Percentiles rank a stretch among this genome's conserved stretches.
Conservation (phyloP, 2,888 invertebrate species). For the Melolontha melolontha region DNA sequence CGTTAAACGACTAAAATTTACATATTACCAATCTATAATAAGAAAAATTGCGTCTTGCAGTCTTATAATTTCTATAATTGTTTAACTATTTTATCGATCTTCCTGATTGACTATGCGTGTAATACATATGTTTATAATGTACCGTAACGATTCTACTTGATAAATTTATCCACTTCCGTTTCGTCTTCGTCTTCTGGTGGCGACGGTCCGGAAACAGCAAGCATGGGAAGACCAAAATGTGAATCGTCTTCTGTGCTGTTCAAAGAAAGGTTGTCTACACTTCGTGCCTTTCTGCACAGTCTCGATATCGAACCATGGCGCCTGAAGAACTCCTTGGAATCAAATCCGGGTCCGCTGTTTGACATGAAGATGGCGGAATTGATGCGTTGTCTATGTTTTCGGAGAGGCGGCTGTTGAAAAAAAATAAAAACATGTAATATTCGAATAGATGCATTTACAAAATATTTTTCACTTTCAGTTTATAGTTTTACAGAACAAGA, state of each 20-base stretch:
- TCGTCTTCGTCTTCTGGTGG: slow-evolving; percentile 77
- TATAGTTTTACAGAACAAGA: not conserved
- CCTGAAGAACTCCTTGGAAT: slow-evolving; percentile 83
- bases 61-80: too few relatives aligned
- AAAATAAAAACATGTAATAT: slow-evolving; percentile 8
- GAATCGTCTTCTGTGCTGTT: slow-evolving; percentile 58
- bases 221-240: slow-evolving; percentile 79
- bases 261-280: slow-evolving; percentile 75
- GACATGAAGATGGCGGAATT: slow-evolving; percentile 89
- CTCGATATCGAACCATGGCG: slow-evolving; percentile 84
- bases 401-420: slow-evolving; percentile 38
- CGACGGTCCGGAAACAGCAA: slow-evolving; percentile 84
- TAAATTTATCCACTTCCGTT: slow-evolving; percentile 49
- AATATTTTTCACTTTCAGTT: not conserved
- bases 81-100: not conserved
- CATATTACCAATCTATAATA: too few relatives aligned
- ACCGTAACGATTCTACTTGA: slow-evolving; percentile 37
- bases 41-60: too few relatives aligned
- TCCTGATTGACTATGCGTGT: not conserved
- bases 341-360: slow-evolving; percentile 79
- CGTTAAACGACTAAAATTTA: too few relatives aligned
- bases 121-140: slow-evolving; percentile 18
- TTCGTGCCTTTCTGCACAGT: slow-evolving; percentile 83
- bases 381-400: slow-evolving; percentile 76
- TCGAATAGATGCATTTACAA: not conserved